Percentiles rank a stretch among this genome's conserved stretches.
Evolutionary conservation across 35 echinoderm and acorn worm genomes (phyloP).

Genomic region (Apostichopus californicus): DNA sequence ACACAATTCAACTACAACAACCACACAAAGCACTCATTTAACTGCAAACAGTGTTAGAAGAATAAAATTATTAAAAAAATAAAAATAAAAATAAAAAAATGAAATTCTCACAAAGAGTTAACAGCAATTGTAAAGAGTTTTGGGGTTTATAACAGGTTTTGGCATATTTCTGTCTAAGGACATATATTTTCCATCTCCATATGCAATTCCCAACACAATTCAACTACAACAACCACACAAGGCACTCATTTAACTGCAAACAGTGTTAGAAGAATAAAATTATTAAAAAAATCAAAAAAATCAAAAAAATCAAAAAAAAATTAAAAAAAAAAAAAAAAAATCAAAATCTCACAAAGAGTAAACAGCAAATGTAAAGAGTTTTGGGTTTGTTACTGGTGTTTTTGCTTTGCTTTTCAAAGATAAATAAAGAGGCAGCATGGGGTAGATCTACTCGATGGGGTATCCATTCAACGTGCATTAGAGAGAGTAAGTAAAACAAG

Average conservation of each 20-base stretch:
- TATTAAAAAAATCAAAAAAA: not conserved
- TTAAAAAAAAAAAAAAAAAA: not conserved
- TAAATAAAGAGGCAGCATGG: not conserved
- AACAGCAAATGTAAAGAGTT: not conserved
- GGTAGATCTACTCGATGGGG: too few relatives aligned
- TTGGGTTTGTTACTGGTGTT: not conserved
- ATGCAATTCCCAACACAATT: too few relatives aligned
- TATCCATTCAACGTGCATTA: not conserved
- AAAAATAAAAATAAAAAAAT: not conserved
- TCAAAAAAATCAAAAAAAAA: not conserved
- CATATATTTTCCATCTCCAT: too few relatives aligned
- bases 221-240: too few relatives aligned
- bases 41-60: too few relatives aligned
- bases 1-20: too few relatives aligned
- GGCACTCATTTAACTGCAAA: too few relatives aligned
- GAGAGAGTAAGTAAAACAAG: not conserved
- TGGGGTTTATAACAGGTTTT: not conserved
- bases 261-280: not conserved
- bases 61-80: not conserved
- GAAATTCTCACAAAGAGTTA: not conserved
- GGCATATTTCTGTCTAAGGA: not conserved
- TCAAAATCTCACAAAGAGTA: not conserved
- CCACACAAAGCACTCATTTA: too few relatives aligned
- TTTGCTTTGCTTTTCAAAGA: not conserved
- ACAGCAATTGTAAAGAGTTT: not conserved